Conservation (phyloP, 2,113 vertebrate genomes). For the Pundamilia nyererei region DNA sequence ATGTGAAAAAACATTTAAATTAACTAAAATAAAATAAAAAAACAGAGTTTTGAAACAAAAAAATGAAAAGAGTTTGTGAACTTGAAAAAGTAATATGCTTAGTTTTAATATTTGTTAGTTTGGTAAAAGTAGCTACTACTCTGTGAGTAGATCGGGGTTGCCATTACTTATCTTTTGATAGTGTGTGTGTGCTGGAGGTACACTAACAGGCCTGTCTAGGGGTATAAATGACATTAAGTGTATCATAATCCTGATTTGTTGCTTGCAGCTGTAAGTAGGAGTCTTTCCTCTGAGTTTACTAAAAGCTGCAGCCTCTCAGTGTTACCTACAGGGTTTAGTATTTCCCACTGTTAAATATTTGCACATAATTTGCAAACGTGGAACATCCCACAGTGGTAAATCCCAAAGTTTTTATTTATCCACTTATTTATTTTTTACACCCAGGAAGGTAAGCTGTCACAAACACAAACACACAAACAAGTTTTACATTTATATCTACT, state of each 20-base stretch:
- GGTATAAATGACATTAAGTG: neutral
- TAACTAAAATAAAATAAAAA: neutral
- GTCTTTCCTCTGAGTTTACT: neutral
- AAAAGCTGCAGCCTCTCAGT: neutral
- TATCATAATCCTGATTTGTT: neutral
- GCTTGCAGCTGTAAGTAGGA: neutral
- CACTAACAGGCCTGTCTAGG: neutral
- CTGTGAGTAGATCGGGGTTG: neutral
- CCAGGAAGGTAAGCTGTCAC: neutral
- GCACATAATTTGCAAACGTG: neutral
- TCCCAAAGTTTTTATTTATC: neutral
- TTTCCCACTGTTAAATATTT: neutral
- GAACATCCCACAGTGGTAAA: neutral
- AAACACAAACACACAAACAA: neutral
- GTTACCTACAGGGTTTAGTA: neutral
- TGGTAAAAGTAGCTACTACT: neutral
- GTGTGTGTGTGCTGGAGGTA: neutral
- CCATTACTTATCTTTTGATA: neutral
- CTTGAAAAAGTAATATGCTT: neutral
- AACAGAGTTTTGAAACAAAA: neutral
- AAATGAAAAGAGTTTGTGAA: neutral
- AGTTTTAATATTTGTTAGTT: neutral
- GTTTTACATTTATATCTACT: neutral
- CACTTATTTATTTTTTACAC: neutral
- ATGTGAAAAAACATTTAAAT: neutral